A percentile compares a stretch with the other conserved stretches of the same genome.
Conservation (phyloP, 2,888 invertebrate species). For the Lordiphosa fenestrarum region DNA sequence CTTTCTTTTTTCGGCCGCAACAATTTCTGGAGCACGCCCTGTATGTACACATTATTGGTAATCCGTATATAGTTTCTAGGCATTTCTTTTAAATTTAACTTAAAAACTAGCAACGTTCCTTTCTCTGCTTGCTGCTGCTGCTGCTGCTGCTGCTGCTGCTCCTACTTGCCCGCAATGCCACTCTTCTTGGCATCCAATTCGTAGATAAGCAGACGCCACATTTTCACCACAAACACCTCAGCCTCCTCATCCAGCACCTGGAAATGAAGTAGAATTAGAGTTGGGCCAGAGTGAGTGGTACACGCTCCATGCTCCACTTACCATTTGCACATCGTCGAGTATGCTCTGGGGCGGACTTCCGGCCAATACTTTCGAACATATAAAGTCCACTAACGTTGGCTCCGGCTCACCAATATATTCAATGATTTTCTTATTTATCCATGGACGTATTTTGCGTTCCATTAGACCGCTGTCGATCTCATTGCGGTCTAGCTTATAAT, state of each 20-base stretch:
- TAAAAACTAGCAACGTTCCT: constrained; percentile 40
- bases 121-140: constrained; percentile 5
- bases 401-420: constrained; percentile 99
- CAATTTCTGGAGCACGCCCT: constrained; percentile 24
- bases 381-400: constrained; percentile 98
- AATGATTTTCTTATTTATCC: constrained; percentile 99
- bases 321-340: constrained; percentile 99
- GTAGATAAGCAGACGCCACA: constrained; percentile 99
- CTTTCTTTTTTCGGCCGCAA: background rate
- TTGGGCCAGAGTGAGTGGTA: background rate
- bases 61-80: constrained; percentile 18
- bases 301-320: no score
- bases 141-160: constrained; percentile 4
- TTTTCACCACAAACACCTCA: constrained; percentile 99
- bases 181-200: constrained; percentile 99
- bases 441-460: constrained; percentile 98
- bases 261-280: background rate
- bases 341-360: constrained; percentile 96
- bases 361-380: constrained; percentile 98
- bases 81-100: constrained; percentile 35
- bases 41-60: constrained; percentile 33
- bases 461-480: constrained; percentile 89
- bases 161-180: constrained; percentile 84
- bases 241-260: constrained; percentile 99
- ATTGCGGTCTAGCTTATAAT: constrained; percentile 95